Evolutionary conservation across 2,113 vertebrate species (phyloP).

Genomic region (Prochilodus magdalenae): DNA sequence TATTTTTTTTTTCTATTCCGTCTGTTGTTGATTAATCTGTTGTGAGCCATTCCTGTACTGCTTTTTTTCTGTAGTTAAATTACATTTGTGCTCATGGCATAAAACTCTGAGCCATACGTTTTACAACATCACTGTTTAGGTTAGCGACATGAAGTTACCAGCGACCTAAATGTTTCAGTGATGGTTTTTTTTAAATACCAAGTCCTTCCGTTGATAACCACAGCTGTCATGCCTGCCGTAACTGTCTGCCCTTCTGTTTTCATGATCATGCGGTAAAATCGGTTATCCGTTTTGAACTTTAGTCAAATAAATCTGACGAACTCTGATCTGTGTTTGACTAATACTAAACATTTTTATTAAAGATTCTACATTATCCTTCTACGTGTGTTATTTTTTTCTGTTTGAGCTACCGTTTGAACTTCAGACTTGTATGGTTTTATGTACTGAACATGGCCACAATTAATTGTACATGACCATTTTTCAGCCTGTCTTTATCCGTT

Average conservation of each 20-base stretch:
- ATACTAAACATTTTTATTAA: neutral
- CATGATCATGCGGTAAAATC: neutral
- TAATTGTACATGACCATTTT: too few species aligned
- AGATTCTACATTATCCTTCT: too few species aligned
- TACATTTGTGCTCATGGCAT: neutral
- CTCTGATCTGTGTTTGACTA: neutral
- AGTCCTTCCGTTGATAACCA: neutral
- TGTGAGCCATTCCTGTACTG: neutral
- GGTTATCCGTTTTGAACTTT: neutral
- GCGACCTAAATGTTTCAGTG: neutral
- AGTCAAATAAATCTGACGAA: slow-evolving; percentile 2
- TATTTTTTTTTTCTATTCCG: neutral
- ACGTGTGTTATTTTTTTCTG: too few species aligned
- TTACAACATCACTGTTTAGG: too few species aligned
- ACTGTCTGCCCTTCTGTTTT: too few species aligned
- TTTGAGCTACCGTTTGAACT: too few species aligned
- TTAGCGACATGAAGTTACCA: neutral
- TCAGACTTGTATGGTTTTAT: too few species aligned
- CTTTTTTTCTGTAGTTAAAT: neutral
- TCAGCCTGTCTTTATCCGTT: too few species aligned
- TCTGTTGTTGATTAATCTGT: neutral
- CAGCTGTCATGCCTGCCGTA: neutral
- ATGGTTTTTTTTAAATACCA: neutral
- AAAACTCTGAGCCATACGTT: too few species aligned
- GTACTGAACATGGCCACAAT: too few species aligned